A percentile compares a stretch with the other conserved stretches of the same genome.
phyloP scores from a whole-genome alignment of 2,797 vertebrate species.

The Kryptolebias ocellatus region DNA sequence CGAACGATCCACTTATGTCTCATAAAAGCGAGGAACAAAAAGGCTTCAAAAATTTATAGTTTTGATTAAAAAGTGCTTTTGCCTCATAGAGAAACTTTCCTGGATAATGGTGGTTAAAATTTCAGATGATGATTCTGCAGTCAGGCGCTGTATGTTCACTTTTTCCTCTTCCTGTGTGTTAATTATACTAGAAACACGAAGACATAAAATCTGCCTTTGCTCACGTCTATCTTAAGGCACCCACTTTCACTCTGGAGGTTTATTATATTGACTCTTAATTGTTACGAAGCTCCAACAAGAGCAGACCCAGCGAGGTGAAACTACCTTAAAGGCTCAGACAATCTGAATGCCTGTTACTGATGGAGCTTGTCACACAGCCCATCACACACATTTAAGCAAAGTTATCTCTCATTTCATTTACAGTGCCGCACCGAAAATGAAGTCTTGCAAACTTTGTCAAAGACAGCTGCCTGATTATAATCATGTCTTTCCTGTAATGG shows the following conservation, averaged over 20 bases:
- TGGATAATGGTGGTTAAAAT: too few species aligned
- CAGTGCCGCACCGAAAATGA: conserved; percentile 3
- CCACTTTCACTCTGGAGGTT: conserved; percentile 13
- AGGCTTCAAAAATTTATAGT: too few species aligned
- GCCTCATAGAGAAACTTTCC: too few species aligned
- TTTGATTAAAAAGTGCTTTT: too few species aligned
- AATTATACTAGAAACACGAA: neutral
- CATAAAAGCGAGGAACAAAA: too few species aligned
- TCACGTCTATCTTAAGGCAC: neutral
- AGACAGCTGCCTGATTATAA: conserved; percentile 27
- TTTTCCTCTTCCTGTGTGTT: conserved; percentile 1
- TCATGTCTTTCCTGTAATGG: conserved; percentile 23
- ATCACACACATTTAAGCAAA: conserved; percentile 14
- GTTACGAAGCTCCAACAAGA: conserved; percentile 14
- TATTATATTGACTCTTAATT: conserved; percentile 28
- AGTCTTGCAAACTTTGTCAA: conserved; percentile 15
- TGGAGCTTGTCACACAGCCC: conserved; percentile 14
- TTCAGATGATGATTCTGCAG: too few species aligned
- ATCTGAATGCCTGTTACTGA: conserved; percentile 17
- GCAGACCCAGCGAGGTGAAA: conserved; percentile 8
- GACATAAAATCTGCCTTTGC: conserved; percentile 1
- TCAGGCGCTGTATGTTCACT: too few species aligned
- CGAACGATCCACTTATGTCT: too few species aligned
- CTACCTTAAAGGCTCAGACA: conserved; percentile 21
- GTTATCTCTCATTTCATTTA: conserved; percentile 18